Evolutionary conservation across 2,113 vertebrate genomes (phyloP).

Genomic region (Pimephales promelas): DNA sequence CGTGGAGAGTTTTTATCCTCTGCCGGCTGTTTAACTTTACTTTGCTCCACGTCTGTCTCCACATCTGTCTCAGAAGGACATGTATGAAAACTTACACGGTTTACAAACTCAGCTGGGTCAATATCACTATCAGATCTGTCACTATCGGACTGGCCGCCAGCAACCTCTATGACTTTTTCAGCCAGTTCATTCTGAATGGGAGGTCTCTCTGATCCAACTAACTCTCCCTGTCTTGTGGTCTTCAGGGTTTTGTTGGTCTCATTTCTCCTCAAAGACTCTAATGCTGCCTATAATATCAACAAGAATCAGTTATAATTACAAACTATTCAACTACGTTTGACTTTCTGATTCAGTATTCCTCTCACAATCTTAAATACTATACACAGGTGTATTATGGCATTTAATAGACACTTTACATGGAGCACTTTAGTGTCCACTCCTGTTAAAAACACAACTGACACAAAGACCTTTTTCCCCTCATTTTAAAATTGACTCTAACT

Average conservation of each 20-base stretch:
- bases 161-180: slow-evolving; percentile 44
- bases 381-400: neutral
- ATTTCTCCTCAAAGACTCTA: slow-evolving; percentile 61
- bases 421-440: neutral
- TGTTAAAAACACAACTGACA: neutral
- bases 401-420: neutral
- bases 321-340: neutral
- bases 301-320: neutral
- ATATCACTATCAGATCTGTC: neutral
- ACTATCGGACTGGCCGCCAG: slow-evolving; percentile 9
- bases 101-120: neutral
- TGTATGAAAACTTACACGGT: no score
- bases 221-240: slow-evolving; percentile 46
- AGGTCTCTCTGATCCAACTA: slow-evolving; percentile 37
- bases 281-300: slow-evolving; percentile 61
- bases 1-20: neutral
- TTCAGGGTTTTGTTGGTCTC: slow-evolving; percentile 56
- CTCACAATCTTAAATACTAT: neutral
- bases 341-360: neutral
- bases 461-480: neutral
- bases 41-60: neutral
- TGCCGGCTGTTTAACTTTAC: neutral
- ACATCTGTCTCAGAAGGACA: neutral
- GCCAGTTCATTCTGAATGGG: slow-evolving; percentile 1
- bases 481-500: neutral